Evolutionary conservation across 2,888 invertebrate genomes (phyloP), one percentile per base, ranked within the genome.

Genomic region (Ophion costatus): DNA sequence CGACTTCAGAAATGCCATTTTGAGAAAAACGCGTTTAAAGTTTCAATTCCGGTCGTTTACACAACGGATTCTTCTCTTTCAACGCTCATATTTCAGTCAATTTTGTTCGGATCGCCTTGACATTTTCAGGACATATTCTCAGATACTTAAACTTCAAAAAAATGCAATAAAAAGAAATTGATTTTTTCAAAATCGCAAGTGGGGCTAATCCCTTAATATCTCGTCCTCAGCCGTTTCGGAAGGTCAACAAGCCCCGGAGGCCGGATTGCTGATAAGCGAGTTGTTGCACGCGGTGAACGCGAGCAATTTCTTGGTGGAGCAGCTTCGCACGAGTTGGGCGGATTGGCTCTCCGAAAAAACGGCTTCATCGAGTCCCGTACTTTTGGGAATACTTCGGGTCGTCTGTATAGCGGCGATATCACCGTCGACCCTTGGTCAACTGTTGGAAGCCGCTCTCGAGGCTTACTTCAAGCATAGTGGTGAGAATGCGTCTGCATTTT

Each of bases 391-490:
- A 63, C 91, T 95, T 29, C 92, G 94, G 79, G 94, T 94, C 9
- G 90, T 95, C 57, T 94, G 94, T 29, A 90, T 94, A 51, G 92
- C 94, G 59, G 93, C 95, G 33, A 93, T 92, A 59, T 94, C 95
- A 76, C 92, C 94, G 24, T 94, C 94, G 29, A 92, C 94, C 57
- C 92, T 95, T 10, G 95, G 95, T 20, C 94, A 94, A 74, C 89
- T 96, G 7, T 94, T 95, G 88, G 96, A 96, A 90, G 93, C 94
- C 45, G 94, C 94, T 0, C 92, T 96, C 22, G 93, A 94, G 51
- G 94, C 95, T 82, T 95, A 95, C 90, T 96, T 96, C 89, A 94
- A 94, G 74, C 95, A 94, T 87, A 94, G 93, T 88, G 94, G 95
- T 95, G 91, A 89, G 85, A 74, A 51, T 63, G 33, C 7, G 17